Evolutionary conservation across 30 jellyfish, hydroid and myxozoan species (phyloP).

Genomic region (Mastigias papua): DNA sequence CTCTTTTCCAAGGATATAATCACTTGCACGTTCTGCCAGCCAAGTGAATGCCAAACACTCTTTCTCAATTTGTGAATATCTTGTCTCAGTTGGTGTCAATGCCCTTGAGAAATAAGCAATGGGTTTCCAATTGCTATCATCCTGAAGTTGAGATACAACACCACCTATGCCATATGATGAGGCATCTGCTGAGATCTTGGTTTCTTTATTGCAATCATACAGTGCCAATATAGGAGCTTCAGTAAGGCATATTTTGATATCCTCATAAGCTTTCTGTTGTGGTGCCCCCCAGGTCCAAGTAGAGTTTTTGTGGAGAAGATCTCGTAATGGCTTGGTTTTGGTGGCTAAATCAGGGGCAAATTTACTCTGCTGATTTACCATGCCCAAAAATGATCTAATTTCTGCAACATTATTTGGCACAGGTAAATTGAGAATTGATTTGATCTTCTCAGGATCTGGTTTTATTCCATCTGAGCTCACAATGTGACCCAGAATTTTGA

Average conservation of each 20-base stretch:
- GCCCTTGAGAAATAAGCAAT: constrained; percentile 61
- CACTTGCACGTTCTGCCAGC: constrained; percentile 67
- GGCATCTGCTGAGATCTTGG: constrained; percentile 55
- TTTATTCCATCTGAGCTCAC: constrained; percentile 52
- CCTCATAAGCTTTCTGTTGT: constrained; percentile 54
- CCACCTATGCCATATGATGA: constrained; percentile 71
- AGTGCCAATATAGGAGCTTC: constrained; percentile 28
- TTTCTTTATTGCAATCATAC: constrained; percentile 18
- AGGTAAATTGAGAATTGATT: constrained; percentile 43
- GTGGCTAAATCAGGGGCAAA: constrained; percentile 53
- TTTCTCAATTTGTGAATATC: constrained; percentile 68
- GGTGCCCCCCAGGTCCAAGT: constrained; percentile 56
- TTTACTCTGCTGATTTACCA: constrained; percentile 56
- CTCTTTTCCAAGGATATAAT: constrained; percentile 56
- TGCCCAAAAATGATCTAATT: constrained; percentile 52
- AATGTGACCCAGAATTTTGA: constrained; percentile 54
- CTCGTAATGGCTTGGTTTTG: constrained; percentile 56
- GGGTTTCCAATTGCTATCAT: constrained; percentile 49
- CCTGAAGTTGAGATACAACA: constrained; percentile 44
- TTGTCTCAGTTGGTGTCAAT: constrained; percentile 49
- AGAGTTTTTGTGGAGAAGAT: constrained; percentile 30
- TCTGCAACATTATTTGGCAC: constrained; percentile 55
- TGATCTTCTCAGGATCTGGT: constrained; percentile 43
- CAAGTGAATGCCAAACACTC: constrained; percentile 77
- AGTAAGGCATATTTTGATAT: constrained; percentile 26